These are phyloP conservation scores for Arenaria interpres DNA, from an alignment of 2,113 vertebrate species.

Conservation along the genomic window DNA sequence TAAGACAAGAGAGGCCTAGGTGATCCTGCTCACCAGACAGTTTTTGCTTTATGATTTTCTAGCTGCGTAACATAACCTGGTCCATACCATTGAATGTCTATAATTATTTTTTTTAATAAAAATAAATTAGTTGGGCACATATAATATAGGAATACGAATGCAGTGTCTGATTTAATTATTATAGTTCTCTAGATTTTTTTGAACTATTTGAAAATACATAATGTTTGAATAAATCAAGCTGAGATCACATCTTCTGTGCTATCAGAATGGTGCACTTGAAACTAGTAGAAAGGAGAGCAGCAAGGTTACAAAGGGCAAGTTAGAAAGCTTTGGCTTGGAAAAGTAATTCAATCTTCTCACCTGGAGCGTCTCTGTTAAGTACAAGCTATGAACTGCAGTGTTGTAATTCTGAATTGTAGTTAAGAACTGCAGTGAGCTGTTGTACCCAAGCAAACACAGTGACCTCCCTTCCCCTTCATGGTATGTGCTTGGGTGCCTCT, in stretches of 20 bases:
- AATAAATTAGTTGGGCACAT: background rate
- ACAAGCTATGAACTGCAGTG: background rate
- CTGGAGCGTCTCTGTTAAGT: background rate
- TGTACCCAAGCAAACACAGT: background rate
- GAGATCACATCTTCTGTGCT: background rate
- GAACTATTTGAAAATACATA: background rate
- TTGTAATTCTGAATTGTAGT: background rate
- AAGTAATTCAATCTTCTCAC: slow-evolving; percentile 32
- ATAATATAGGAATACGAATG: background rate
- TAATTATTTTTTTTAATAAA: background rate
- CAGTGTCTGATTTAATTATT: background rate
- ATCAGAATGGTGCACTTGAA: background rate
- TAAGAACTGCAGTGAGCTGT: background rate
- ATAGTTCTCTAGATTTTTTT: background rate
- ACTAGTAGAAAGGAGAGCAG: background rate
- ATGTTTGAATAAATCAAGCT: background rate
- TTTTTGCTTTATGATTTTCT: background rate
- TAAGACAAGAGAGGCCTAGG: background rate
- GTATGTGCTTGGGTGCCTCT: background rate
- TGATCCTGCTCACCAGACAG: background rate
- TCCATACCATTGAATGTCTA: background rate
- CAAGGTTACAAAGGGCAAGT: background rate
- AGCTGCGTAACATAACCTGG: background rate
- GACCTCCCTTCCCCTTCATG: too few species aligned
- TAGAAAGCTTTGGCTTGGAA: background rate